Evolutionary conservation across 2,113 vertebrate genomes (phyloP).

Genomic region (Notothenia coriiceps): DNA sequence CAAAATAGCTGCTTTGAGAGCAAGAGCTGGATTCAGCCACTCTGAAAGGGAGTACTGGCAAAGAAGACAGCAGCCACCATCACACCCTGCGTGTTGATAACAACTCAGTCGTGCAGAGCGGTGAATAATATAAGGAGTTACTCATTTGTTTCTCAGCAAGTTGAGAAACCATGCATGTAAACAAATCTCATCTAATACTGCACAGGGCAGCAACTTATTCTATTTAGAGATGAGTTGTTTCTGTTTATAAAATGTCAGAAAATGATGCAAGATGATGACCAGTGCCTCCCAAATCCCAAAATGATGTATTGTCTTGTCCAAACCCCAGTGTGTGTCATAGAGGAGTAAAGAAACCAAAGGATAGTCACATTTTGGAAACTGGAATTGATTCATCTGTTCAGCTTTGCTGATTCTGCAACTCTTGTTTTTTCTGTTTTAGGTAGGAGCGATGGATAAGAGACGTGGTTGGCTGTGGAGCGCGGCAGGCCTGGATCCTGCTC

Average conservation of each 20-base stretch:
- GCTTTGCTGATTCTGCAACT: background rate
- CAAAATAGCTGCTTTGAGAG: slow-evolving; percentile 42
- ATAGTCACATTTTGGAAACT: too few relatives aligned
- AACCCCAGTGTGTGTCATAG: too few relatives aligned
- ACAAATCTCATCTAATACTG: background rate
- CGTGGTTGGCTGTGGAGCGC: slow-evolving; percentile 30
- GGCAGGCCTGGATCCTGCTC: slow-evolving; percentile 36
- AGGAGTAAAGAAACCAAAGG: too few relatives aligned
- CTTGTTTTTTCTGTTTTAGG: slow-evolving; percentile 17
- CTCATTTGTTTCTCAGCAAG: slow-evolving; percentile 16
- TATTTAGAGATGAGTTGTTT: too few relatives aligned
- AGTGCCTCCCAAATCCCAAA: too few relatives aligned
- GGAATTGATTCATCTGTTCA: too few relatives aligned
- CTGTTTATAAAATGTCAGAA: too few relatives aligned
- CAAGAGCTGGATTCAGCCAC: slow-evolving; percentile 42
- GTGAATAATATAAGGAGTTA: slow-evolving; percentile 4
- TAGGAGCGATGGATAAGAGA: slow-evolving; percentile 48
- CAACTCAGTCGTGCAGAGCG: slow-evolving; percentile 3
- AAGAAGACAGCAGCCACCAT: slow-evolving; percentile 8
- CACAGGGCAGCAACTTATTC: too few relatives aligned
- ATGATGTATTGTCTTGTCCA: too few relatives aligned
- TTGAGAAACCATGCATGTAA: slow-evolving; percentile 4
- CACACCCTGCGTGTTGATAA: slow-evolving; percentile 15
- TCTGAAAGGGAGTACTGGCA: slow-evolving; percentile 12
- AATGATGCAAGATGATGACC: too few relatives aligned